Base-by-base conservation (phyloP, 2,888 invertebrate genomes). In the Meiosimyza decipiens region DNA sequence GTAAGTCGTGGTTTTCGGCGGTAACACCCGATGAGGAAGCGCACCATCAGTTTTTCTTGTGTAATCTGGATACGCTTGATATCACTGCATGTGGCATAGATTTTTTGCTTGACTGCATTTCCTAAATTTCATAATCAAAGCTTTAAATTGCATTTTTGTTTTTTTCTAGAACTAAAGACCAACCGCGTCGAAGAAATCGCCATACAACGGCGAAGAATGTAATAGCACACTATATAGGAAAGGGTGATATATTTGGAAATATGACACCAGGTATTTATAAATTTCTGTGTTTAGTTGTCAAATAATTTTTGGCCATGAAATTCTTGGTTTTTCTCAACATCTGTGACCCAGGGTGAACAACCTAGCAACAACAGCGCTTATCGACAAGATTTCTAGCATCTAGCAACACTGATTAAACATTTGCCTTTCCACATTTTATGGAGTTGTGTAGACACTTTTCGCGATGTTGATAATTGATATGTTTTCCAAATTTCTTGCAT, bases 151-250 rank as follows among this genome's bases (percentile, higher is more conserved):
- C 18, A 16, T 16, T 65, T 47, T 73, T 70, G n/a, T n/a, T n/a
- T 28, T 69, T 69, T 75, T 33, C 6, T 9, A 70, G 70, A 18
- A 22, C n/a, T 11, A 54, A n/a, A 54, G 84, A 83, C 73, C 83
- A 85, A 28, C 82, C 82, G 75, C 84, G 83, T 71, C 81, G 81
- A 73, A 79, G 85, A 18, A 11, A 13, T 3, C 18, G 15, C 15
- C 63, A 33, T 7, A 69, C 70, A 52, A 70, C 70, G 22, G 51
- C 70, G 2, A 83, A 83, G 77, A 84, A 83, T 76, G 94, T 95
- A 7, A 94, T 97, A 33, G 96, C 96, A 1, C 95, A 95, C 87
- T 97, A 95, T 86, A 91, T 95, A 80, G 96, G 96, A 64, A 93
- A 94, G 77, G 91, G 91, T 68, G 92, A 92, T 82, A 91, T 92